Evolutionary conservation across 2,888 invertebrate species (phyloP).

Genomic region (Atethmia centrago): DNA sequence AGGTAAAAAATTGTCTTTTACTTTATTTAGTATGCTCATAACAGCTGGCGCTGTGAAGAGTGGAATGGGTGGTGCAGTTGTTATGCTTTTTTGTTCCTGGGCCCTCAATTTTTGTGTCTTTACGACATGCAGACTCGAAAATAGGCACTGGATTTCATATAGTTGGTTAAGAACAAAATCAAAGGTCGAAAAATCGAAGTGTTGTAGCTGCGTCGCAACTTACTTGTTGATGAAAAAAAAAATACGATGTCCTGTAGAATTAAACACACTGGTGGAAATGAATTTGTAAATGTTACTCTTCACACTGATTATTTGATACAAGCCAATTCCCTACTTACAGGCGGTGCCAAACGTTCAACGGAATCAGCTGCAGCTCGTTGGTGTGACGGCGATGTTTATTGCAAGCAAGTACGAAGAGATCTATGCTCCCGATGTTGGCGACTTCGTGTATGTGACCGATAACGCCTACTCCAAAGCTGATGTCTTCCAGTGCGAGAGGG

Average conservation of each 20-base stretch:
- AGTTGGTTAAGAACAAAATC: background rate
- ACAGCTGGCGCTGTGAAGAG: background rate
- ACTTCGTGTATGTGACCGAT: constrained; percentile 98
- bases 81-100: background rate
- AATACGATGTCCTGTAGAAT: background rate
- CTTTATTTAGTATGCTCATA: background rate
- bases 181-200: too few relatives aligned
- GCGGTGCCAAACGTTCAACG: constrained; percentile 91
- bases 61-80: accelerated
- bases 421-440: constrained; percentile 95
- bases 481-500: constrained; percentile 95
- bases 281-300: background rate
- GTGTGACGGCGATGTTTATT: constrained; percentile 96
- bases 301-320: background rate
- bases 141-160: background rate
- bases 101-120: background rate
- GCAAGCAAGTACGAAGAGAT: constrained; percentile 99
- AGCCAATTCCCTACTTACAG: constrained; percentile 80
- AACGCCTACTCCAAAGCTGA: constrained; percentile 95
- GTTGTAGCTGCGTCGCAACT: background rate
- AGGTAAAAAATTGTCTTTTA: constrained; percentile 85
- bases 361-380: constrained; percentile 95
- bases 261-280: background rate
- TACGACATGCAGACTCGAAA: background rate
- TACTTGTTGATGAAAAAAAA: background rate